Base-by-base conservation (phyloP, 2,113 vertebrate species). In the Apistogramma diplotaenia region DNA sequence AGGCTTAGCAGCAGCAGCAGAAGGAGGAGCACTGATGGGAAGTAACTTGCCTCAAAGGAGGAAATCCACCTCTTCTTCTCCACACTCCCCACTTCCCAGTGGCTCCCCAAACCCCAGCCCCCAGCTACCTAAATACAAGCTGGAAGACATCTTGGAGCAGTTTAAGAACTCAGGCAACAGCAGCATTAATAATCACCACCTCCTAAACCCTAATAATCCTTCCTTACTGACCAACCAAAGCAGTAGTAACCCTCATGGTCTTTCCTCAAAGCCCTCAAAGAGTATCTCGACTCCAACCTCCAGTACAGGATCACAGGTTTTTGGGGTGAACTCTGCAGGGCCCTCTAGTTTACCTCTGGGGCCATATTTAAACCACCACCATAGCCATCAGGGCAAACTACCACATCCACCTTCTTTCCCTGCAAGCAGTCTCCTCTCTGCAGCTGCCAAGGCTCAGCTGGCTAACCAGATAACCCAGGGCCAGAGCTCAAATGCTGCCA, bases 361-460 rank as follows among this genome's bases (percentile, higher is more conserved):
- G 43, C 84, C 90, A 3, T 92, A 92, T 86, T 60, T 90, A 53
- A 92, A 87, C 85, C 94, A 90, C 60, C 95, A 97, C 78, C 93
- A 96, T 82, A 94, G 93, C 78, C 93, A 95, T 40, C 95, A 96
- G 82, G 94, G 92, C 77, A 95, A 94, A 79, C 89, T 94, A 25
- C 94, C 95, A 57, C 95, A 94, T 76, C 92, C 95, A 71, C 84
- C 93, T 83, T 94, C 96, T 18, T 97, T 97, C 88, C 96, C 96
- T 7, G 96, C 97, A 60, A 97, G 97, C 89, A 97, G 94, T 86
- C 91, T 98, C 33, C 96, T 98, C 49, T 97, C 96, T 29, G 96
- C 96, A 15, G 97, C 97, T 5, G 96, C 97, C 90, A 97, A 96
- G 94, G 96, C 96, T 89, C 97, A 98, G 92, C 86, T 96, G 90